Evolutionary conservation across 2,113 vertebrate genomes (phyloP).

Genomic region (Chionomys nivalis): DNA sequence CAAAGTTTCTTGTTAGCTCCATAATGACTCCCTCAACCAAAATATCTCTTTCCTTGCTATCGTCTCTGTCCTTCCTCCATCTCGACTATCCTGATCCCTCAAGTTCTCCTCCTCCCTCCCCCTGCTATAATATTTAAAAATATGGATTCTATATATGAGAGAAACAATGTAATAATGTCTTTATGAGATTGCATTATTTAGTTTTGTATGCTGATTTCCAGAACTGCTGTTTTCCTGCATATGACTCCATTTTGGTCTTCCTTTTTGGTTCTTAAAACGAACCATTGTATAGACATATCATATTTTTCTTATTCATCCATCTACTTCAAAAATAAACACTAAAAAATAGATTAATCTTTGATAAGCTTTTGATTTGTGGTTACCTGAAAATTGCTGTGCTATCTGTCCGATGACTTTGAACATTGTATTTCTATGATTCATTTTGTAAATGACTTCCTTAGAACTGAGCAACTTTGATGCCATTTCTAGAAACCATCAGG

Average conservation of each 20-base stretch:
- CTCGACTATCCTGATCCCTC: too few species aligned
- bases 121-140: neutral
- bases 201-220: neutral
- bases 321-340: neutral
- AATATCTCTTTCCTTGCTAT: too few species aligned
- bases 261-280: neutral
- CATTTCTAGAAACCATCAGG: neutral
- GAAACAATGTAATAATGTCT: neutral
- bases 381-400: neutral
- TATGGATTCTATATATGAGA: neutral
- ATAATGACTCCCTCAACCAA: too few species aligned
- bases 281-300: neutral
- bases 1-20: too few species aligned
- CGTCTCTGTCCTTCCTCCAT: too few species aligned
- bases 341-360: conserved; percentile 1
- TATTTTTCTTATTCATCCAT: neutral
- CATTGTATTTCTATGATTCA: conserved; percentile 1
- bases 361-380: neutral
- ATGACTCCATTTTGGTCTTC: neutral
- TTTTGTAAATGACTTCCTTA: conserved; percentile 19
- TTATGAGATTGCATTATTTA: neutral
- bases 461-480: neutral
- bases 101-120: too few species aligned
- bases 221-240: neutral
- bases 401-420: neutral